Percentiles rank a stretch among this genome's conserved stretches.
Evolutionary conservation across 2,113 vertebrate species (phyloP).

Genomic region (Proteles cristata): DNA sequence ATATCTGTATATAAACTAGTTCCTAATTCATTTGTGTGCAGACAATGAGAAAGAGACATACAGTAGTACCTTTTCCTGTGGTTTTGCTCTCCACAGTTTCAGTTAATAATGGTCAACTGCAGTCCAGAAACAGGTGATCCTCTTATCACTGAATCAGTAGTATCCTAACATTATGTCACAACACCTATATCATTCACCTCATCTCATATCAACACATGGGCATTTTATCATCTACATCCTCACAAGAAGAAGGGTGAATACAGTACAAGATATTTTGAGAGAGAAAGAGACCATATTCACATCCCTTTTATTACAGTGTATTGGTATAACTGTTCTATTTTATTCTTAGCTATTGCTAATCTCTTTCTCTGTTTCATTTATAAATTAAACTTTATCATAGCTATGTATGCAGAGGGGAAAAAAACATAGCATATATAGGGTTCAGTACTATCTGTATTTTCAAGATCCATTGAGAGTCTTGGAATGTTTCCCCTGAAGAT

Average conservation of each 20-base stretch:
- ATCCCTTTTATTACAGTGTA: background rate
- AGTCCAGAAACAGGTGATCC: background rate
- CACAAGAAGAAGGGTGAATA: background rate
- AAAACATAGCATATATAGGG: background rate
- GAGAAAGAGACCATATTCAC: background rate
- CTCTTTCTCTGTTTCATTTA: background rate
- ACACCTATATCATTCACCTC: background rate
- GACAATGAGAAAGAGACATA: background rate
- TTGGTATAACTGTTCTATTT: background rate
- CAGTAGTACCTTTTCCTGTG: background rate
- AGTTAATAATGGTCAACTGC: background rate
- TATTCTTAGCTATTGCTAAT: background rate
- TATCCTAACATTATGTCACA: background rate
- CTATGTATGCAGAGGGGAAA: background rate
- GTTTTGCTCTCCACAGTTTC: background rate
- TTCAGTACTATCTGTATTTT: background rate
- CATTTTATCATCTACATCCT: background rate
- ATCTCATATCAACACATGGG: background rate
- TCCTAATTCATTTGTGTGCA: background rate
- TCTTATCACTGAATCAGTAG: background rate
- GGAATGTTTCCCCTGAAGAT: background rate
- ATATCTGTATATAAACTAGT: background rate
- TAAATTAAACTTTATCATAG: background rate
- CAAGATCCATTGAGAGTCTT: background rate
- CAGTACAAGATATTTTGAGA: background rate